phyloP scores from a whole-genome alignment of 2,797 vertebrate species.

The Huso huso region DNA sequence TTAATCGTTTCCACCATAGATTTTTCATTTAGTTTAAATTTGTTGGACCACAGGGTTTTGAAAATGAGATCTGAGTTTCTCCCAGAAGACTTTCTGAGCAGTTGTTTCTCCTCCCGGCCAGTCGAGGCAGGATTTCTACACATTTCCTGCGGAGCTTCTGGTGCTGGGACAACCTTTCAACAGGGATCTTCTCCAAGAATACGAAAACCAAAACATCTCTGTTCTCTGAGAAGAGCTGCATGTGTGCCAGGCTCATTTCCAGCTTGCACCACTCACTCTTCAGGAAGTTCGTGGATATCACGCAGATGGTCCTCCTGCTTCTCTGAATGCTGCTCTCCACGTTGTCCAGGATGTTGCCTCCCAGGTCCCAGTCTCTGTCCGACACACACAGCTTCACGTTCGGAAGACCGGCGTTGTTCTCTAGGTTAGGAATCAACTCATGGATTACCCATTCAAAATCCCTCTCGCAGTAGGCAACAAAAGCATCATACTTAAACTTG shows the following conservation, averaged over 20 bases:
- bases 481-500: slow-evolving; percentile 10
- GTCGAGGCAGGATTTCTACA: slow-evolving; percentile 16
- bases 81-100: slow-evolving; percentile 14
- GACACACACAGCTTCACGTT: slow-evolving; percentile 1
- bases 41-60: not conserved
- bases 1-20: slow-evolving; percentile 31
- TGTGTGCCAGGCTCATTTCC: slow-evolving; percentile 11
- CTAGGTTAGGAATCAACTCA: slow-evolving; percentile 13
- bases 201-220: slow-evolving; percentile 11
- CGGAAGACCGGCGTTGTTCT: not conserved
- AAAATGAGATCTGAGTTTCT: slow-evolving; percentile 8
- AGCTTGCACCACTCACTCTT: slow-evolving; percentile 15
- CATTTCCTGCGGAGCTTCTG: slow-evolving; percentile 11
- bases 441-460: slow-evolving; percentile 15
- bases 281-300: slow-evolving; percentile 13
- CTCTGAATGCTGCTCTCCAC: slow-evolving; percentile 15
- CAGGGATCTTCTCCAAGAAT: slow-evolving; percentile 5
- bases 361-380: slow-evolving; percentile 14
- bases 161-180: slow-evolving; percentile 3
- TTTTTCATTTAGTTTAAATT: not conserved
- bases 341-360: slow-evolving; percentile 13
- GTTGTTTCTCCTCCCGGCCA: slow-evolving; percentile 5
- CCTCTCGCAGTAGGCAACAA: slow-evolving; percentile 13
- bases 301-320: slow-evolving; percentile 12
- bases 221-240: slow-evolving; percentile 15